phyloP scores from a whole-genome alignment of 2,113 vertebrate genomes.

The Syngnathus typhle region DNA sequence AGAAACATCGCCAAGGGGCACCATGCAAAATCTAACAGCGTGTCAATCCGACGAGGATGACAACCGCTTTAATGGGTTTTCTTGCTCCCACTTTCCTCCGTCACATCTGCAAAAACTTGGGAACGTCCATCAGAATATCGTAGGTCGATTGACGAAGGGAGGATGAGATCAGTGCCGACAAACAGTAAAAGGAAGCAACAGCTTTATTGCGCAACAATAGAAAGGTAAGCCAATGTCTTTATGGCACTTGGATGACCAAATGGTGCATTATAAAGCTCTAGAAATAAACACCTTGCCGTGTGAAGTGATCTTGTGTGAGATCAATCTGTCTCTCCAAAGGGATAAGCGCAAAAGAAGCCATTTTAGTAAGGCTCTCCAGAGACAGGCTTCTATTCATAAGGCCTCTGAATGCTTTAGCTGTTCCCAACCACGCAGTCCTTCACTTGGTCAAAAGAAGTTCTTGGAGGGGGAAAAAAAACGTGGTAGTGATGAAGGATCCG shows the following conservation, averaged over 20 bases:
- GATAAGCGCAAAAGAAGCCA: slow-evolving; percentile 51
- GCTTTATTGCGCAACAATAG: slow-evolving; percentile 13
- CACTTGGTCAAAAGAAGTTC: slow-evolving; percentile 47
- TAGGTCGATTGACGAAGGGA: slow-evolving; percentile 17
- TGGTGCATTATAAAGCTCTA: slow-evolving; percentile 29
- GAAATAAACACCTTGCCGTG: slow-evolving; percentile 52
- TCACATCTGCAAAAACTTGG: slow-evolving; percentile 27
- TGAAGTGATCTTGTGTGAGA: slow-evolving; percentile 54
- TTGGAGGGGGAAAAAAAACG: slow-evolving; percentile 26
- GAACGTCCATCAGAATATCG: slow-evolving; percentile 12
- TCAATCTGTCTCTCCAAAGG: slow-evolving; percentile 44
- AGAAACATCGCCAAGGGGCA: slow-evolving; percentile 32
- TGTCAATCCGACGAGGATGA: slow-evolving; percentile 22
- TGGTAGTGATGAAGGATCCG: slow-evolving; percentile 36
- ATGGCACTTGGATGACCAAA: slow-evolving; percentile 16
- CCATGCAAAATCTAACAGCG: slow-evolving; percentile 44
- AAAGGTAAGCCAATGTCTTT: background rate
- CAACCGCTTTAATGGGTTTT: slow-evolving; percentile 30
- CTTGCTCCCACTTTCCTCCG: slow-evolving; percentile 3
- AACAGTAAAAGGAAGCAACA: slow-evolving; percentile 14
- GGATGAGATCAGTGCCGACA: slow-evolving; percentile 1
- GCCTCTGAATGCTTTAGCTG: slow-evolving; percentile 51
- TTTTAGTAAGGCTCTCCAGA: slow-evolving; percentile 57
- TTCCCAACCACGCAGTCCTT: slow-evolving; percentile 59
- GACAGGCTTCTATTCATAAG: slow-evolving; percentile 60